Base-by-base conservation (phyloP, 1,140 invertebrate genomes). In the Protaetia brevitarsis region DNA sequence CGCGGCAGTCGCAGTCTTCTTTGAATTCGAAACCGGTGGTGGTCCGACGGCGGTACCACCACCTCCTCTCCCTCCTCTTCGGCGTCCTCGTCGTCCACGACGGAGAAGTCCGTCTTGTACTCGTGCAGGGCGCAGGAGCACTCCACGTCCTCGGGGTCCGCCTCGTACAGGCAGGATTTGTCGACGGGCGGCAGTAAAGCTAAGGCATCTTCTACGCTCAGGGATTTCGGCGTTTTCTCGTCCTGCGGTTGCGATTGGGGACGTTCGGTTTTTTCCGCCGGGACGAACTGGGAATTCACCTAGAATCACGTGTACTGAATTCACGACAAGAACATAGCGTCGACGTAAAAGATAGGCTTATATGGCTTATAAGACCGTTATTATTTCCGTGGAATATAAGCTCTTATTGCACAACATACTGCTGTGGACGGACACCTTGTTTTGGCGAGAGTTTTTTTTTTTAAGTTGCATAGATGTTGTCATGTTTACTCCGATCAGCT, bases 101-200 rank as follows among this genome's bases (percentile, higher is more conserved):
- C 31, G 31, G 41, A 70, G 41, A 19, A 34, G 10, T n/a, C 60
- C 7, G 30, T 30, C 3, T 30, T 61, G 59, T 34, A 5, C 16
- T 62, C 60, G 4, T 34, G 67, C 61, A 41, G 56, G 36, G 57
- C 5, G 57, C 51, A 56, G 10, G 58, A 29, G 58, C 58, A 61
- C 3, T 16, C 6, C 6, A 37, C 34, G 10, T 37, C 34, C 10
- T 37, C 5, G 10, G 10, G 2, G 41, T 51, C 61, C 10, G 27
- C 59, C 1, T 61, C 65, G 11, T 71, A 67, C 10, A 71, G 71
- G 23, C 60, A 56, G 30, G 59, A 56, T 29, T 21, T 60, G 41
- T 77, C 75, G 6, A 78, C 71, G 2, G 76, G 76, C 10, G 77
- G 77, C 45, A 79, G 63, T 62, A 69, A 67, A 3, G 69, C 66